These are phyloP conservation scores for Andrena minutula DNA, from an alignment of 2,888 invertebrate species.

Conservation along the genomic window DNA sequence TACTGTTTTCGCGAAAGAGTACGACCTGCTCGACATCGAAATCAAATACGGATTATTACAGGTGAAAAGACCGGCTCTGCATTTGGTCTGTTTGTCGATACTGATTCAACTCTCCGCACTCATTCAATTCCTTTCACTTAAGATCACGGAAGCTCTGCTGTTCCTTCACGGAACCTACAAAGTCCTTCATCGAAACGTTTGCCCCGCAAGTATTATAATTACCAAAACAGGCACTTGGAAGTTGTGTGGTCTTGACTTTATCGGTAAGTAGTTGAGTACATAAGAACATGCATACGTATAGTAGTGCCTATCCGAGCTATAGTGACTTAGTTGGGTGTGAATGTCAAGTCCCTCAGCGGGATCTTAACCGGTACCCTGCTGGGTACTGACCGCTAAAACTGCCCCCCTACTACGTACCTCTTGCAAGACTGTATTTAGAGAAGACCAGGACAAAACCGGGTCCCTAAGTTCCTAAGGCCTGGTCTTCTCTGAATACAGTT, in stretches of 20 bases:
- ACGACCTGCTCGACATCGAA: slow-evolving; percentile 96
- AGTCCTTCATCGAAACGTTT: slow-evolving; percentile 97
- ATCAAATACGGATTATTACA: slow-evolving; percentile 97
- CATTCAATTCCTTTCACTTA: slow-evolving; percentile 75
- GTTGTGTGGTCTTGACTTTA: slow-evolving; percentile 96
- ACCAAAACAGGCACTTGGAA: slow-evolving; percentile 98
- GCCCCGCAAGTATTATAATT: slow-evolving; percentile 96
- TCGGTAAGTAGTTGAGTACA: slow-evolving; percentile 86
- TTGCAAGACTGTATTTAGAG: too few relatives aligned
- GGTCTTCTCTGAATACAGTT: too few relatives aligned
- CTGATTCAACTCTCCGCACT: background rate
- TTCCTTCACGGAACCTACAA: slow-evolving; percentile 96
- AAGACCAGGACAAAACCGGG: too few relatives aligned
- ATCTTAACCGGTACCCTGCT: too few relatives aligned
- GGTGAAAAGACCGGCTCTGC: slow-evolving; percentile 86
- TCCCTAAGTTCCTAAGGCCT: too few relatives aligned
- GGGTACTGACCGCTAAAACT: too few relatives aligned
- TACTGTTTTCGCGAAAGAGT: slow-evolving; percentile 91
- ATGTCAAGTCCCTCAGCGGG: too few relatives aligned
- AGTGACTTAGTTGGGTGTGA: too few relatives aligned
- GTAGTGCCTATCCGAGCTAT: too few relatives aligned
- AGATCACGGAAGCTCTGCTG: slow-evolving; percentile 97
- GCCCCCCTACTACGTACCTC: too few relatives aligned
- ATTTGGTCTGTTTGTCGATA: too few relatives aligned
- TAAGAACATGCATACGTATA: too few relatives aligned